Evolutionary conservation across 2,113 vertebrate species (phyloP).

Genomic region (Hiodon tergisus): DNA sequence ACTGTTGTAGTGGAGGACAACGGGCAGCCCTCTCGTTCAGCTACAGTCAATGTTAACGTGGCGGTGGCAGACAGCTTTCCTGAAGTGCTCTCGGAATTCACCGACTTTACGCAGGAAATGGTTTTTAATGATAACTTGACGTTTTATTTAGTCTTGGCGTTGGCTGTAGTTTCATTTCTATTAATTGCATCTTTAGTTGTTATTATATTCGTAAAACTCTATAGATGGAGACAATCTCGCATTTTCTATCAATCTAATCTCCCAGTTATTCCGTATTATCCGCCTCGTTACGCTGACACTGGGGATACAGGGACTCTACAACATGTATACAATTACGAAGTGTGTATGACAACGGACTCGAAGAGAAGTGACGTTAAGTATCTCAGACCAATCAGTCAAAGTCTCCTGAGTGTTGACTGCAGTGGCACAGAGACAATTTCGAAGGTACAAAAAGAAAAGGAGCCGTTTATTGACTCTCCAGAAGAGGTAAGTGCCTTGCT

Average conservation of each 20-base stretch:
- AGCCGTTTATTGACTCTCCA: too few species aligned
- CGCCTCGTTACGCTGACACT: background rate
- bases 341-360: too few species aligned
- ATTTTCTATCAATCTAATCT: constrained; percentile 25
- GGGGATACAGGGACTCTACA: constrained; percentile 9
- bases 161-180: constrained; percentile 14
- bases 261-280: constrained; percentile 8
- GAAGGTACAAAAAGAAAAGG: constrained; percentile 6
- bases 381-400: constrained; percentile 19
- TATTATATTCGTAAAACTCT: constrained; percentile 28
- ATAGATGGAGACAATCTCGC: background rate
- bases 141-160: too few species aligned
- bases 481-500: too few species aligned
- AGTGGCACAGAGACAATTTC: constrained; percentile 21
- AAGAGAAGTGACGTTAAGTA: constrained; percentile 31
- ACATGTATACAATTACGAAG: constrained; percentile 37
- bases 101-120: background rate
- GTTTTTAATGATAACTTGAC: background rate
- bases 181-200: constrained; percentile 24
- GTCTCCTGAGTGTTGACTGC: constrained; percentile 19
- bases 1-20: constrained; percentile 28
- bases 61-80: too few species aligned
- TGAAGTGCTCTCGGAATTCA: background rate
- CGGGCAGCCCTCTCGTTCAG: too few species aligned
- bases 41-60: too few species aligned